A percentile compares a stretch with the other conserved stretches of the same genome.
phyloP scores from a whole-genome alignment of 1,140 invertebrate genomes.

The Drosophila orosa region DNA sequence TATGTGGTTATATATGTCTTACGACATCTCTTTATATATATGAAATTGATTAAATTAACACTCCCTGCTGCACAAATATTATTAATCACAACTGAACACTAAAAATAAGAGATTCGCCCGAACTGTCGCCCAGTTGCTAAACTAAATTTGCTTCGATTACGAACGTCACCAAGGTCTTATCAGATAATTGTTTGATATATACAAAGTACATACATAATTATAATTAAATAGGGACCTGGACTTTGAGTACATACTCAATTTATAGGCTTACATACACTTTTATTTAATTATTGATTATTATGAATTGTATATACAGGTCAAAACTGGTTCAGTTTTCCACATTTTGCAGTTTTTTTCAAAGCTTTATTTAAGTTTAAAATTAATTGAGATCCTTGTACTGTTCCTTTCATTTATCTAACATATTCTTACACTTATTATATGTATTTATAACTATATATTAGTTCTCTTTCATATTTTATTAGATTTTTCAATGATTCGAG shows the following conservation, averaged over 20 bases:
- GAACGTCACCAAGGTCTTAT: constrained; percentile 13
- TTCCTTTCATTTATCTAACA: background rate
- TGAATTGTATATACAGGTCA: background rate
- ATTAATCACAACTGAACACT: constrained; percentile 2
- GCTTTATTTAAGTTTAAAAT: background rate
- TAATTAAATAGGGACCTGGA: constrained; percentile 16
- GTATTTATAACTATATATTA: no score
- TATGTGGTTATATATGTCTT: background rate
- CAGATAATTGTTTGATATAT: constrained; percentile 3
- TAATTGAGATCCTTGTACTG: background rate
- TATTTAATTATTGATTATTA: background rate
- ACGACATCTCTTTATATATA: constrained; percentile 19
- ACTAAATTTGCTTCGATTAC: constrained; percentile 1
- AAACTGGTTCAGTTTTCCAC: background rate
- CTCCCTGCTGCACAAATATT: constrained; percentile 5
- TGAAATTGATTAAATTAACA: constrained; percentile 22
- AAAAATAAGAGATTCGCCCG: background rate
- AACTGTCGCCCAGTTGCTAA: constrained; percentile 4
- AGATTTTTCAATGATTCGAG: background rate
- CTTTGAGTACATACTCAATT: background rate
- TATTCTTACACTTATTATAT: background rate
- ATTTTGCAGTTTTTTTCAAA: background rate
- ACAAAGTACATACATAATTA: constrained; percentile 11
- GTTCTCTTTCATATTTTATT: background rate
- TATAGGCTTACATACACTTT: background rate